A percentile compares a stretch with the other conserved stretches of the same genome.
phyloP scores from a whole-genome alignment of 1,140 invertebrate genomes.

The Formica selysi region DNA sequence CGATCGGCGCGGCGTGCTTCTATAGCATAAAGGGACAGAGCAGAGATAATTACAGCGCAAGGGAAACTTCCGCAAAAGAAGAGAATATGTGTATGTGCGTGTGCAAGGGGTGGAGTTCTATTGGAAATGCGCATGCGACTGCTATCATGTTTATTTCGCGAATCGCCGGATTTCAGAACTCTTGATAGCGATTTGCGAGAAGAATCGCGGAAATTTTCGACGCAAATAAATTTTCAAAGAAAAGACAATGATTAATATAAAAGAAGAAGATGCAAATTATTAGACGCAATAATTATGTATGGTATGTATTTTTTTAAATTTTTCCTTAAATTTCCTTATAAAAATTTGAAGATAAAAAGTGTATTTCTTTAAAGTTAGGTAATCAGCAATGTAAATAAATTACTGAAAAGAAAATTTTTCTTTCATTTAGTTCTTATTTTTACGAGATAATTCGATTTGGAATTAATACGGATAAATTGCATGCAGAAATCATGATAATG shows the following conservation, averaged over 20 bases:
- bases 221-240: conserved; percentile 18
- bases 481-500: neutral
- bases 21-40: conserved; percentile 56
- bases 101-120: conserved; percentile 7
- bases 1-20: conserved; percentile 18
- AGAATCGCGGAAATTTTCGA: conserved; percentile 32
- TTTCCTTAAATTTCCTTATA: neutral
- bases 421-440: neutral
- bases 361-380: neutral
- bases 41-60: conserved; percentile 69
- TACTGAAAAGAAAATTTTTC: neutral
- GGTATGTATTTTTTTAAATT: neutral
- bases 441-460: neutral
- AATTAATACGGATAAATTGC: neutral
- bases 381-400: neutral
- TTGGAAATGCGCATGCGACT: conserved; percentile 43
- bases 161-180: conserved; percentile 31
- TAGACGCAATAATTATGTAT: neutral
- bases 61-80: conserved; percentile 45
- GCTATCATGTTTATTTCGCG: conserved; percentile 33
- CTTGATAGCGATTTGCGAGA: conserved; percentile 21
- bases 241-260: neutral
- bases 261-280: neutral
- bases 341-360: neutral
- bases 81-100: conserved; percentile 58